Base-by-base conservation (phyloP, 1,140 invertebrate species). In the Gonioctena quinquepunctata region DNA sequence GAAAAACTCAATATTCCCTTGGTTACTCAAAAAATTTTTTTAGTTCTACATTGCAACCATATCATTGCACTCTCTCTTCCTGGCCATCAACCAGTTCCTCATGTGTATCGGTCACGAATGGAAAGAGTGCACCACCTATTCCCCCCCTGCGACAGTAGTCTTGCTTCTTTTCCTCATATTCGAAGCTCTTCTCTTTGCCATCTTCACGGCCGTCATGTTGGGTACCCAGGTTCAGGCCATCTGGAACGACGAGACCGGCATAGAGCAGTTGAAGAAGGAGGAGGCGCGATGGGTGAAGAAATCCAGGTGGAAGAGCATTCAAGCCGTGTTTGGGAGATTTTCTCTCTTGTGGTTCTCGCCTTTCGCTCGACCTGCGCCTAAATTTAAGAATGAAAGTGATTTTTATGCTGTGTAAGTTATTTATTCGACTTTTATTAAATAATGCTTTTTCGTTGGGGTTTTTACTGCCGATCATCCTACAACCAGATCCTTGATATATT, bases 121-220 rank as follows among this genome's bases (percentile, higher is more conserved):
- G 96, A 92, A 94, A 79, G 94, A 94, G 74, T 98, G 97, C 84
- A 93, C 94, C 27, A 89, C 91, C 0, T 96, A 95, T 81, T 97
- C 95, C 21, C 96, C 97, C 57, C 96, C 98, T 8, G 94, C 94
- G 1, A 99, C 96, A 0, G 96, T 99, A 25, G 92, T 99, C 18
- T 87, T 99, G 54, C 85, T 99, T 13, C 89, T 99, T 60, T 98
- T 99, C 81, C 88, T 99, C 16, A 93, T 97, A 23, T 98, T 99
- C 80, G 98, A 99, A 85, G 94, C 95, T 0, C 86, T 99, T 21
- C 87, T 99, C 16, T 99, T 99, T 87, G 95, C 97, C 13, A 97
- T 99, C 75, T 99, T 99, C 84, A 99, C 98, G 3, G 92, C 92
- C 25, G 96, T 99, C 6, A 99, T 99, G 98, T 90, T 98, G 77